A percentile compares a stretch with the other conserved stretches of the same genome.
Evolutionary conservation across 2,797 vertebrate species (phyloP).

Genomic region (Amblyraja radiata): DNA sequence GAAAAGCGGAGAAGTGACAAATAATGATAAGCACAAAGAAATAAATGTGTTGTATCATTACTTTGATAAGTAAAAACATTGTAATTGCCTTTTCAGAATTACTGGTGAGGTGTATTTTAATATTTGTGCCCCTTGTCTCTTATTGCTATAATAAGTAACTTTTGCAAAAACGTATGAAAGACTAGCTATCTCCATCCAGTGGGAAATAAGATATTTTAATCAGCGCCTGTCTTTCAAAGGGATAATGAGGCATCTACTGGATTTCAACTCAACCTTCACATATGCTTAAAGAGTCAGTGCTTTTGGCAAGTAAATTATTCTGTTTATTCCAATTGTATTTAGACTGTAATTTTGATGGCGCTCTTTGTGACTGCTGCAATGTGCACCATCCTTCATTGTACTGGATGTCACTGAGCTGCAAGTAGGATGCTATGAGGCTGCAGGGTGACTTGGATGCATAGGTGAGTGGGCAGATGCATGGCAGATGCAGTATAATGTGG

Average conservation of each 20-base stretch:
- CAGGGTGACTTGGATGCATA: no score
- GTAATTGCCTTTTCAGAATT: neutral
- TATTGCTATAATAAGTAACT: neutral
- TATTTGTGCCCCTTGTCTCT: neutral
- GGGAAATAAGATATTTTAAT: slow-evolving; percentile 20
- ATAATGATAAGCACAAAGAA: neutral
- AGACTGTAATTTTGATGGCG: neutral
- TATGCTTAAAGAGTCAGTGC: neutral
- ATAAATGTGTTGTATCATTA: slow-evolving; percentile 28
- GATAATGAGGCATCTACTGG: neutral
- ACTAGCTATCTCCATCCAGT: neutral
- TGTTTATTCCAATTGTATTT: neutral
- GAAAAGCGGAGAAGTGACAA: neutral
- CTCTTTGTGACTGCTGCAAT: neutral
- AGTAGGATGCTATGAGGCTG: no score
- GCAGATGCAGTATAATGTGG: no score
- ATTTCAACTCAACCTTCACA: neutral
- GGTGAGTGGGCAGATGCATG: no score
- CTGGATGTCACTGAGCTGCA: neutral
- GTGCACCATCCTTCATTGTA: neutral
- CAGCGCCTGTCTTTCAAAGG: neutral
- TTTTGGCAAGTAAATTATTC: neutral
- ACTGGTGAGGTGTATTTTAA: slow-evolving; percentile 3
- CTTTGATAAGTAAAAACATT: neutral
- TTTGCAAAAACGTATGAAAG: slow-evolving; percentile 6